Conservation (phyloP, 2,797 vertebrate genomes). For the Pogonophryne albipinna region DNA sequence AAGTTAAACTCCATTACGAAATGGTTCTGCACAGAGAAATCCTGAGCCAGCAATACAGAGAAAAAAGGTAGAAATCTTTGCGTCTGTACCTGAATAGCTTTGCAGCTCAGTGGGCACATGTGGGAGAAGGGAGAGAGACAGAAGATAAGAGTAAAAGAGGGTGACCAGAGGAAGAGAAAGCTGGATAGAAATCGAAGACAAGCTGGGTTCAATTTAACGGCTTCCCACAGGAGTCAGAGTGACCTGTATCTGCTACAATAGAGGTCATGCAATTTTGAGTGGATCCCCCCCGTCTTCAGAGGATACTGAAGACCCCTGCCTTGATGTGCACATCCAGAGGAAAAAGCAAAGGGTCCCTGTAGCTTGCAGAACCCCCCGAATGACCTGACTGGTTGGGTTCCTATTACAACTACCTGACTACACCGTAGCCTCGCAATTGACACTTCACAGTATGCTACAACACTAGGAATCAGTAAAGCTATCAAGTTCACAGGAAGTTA, state of each 20-base stretch:
- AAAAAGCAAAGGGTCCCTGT: conserved; percentile 81
- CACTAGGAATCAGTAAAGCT: conserved; percentile 76
- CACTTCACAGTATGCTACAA: conserved; percentile 75
- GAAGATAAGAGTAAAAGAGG: conserved; percentile 79
- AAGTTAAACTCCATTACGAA: conserved; percentile 85
- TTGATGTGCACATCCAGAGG: conserved; percentile 79
- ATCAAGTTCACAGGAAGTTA: conserved; percentile 79
- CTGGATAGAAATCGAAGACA: conserved; percentile 84
- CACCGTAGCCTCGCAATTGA: conserved; percentile 72
- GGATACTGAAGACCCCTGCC: conserved; percentile 79
- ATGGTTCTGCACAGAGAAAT: conserved; percentile 78
- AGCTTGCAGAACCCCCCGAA: conserved; percentile 76
- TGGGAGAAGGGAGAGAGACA: conserved; percentile 79
- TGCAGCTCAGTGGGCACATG: conserved; percentile 87
- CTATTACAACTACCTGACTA: conserved; percentile 81
- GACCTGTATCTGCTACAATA: conserved; percentile 86
- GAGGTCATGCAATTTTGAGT: conserved; percentile 88
- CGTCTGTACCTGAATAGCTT: conserved; percentile 86
- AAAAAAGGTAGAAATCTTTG: conserved; percentile 82
- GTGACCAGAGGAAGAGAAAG: conserved; percentile 75
- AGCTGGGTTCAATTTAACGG: conserved; percentile 89
- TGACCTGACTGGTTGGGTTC: conserved; percentile 81
- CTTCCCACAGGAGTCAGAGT: conserved; percentile 86
- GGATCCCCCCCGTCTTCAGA: conserved; percentile 81
- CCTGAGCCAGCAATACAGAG: conserved; percentile 83